These are phyloP conservation scores for Cervus canadensis DNA, from an alignment of 2,113 vertebrate species.

Conservation along the genomic window DNA sequence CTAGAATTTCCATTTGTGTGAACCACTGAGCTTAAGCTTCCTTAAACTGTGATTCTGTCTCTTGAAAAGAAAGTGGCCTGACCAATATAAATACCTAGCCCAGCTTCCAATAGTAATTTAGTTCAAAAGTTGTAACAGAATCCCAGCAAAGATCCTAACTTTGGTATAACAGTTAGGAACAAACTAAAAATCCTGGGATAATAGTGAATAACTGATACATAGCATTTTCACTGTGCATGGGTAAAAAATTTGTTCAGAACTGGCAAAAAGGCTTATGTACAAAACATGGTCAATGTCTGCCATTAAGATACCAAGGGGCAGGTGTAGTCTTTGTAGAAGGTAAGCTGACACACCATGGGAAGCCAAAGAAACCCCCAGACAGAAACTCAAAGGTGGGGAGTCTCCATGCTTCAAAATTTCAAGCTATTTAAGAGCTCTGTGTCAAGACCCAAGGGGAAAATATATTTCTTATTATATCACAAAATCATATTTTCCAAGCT, in stretches of 20 bases:
- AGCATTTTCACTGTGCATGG: neutral
- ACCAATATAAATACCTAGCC: neutral
- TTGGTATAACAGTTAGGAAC: neutral
- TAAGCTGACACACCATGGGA: neutral
- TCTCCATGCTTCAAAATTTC: neutral
- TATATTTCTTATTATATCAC: neutral
- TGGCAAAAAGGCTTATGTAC: neutral
- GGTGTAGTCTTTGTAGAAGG: neutral
- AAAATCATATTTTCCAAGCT: neutral
- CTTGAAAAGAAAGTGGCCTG: neutral
- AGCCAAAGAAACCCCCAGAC: neutral
- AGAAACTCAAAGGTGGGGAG: neutral
- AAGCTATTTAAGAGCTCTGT: neutral
- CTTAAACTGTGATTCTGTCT: neutral
- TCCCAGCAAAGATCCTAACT: neutral
- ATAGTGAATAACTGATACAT: neutral
- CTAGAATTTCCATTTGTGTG: neutral
- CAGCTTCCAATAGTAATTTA: neutral
- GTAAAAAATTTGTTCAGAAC: neutral
- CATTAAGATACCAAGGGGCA: neutral
- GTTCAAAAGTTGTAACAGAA: neutral
- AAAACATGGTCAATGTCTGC: neutral
- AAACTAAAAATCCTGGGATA: neutral
- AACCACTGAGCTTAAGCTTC: neutral
- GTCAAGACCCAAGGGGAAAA: neutral